Percentiles rank a stretch among this genome's conserved stretches.
Conservation (phyloP, 2,888 invertebrate species). For the Tipula vernalis region DNA sequence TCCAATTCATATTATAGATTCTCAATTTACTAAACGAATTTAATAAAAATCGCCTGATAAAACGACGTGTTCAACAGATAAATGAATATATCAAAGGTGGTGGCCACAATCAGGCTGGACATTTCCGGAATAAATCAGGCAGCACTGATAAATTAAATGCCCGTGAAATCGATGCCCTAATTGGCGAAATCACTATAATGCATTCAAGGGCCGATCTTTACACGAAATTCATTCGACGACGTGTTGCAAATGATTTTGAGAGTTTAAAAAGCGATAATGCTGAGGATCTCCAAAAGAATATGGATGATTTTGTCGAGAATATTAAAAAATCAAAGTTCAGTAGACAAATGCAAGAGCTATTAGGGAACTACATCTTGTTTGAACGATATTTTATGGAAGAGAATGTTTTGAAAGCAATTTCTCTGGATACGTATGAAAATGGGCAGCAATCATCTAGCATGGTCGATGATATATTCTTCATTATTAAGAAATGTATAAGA, state of each 20-base stretch:
- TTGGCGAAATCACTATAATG: constrained; percentile 84
- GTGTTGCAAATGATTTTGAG: constrained; percentile 56
- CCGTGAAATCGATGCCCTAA: constrained; percentile 71
- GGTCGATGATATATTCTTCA: constrained; percentile 96
- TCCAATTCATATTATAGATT: constrained; percentile 18
- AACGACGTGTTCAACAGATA: constrained; percentile 48
- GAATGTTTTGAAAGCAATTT: constrained; percentile 82
- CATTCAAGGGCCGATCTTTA: constrained; percentile 86
- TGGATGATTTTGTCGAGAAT: constrained; percentile 47
- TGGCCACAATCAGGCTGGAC: constrained; percentile 23
- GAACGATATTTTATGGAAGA: constrained; percentile 95
- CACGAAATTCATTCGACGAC: constrained; percentile 69
- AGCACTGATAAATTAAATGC: constrained; percentile 54
- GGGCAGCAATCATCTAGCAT: constrained; percentile 75
- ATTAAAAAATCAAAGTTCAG: constrained; percentile 60
- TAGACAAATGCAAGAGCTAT: constrained; percentile 65
- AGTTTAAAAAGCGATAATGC: constrained; percentile 41
- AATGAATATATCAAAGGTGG: constrained; percentile 41
- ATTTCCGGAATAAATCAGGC: constrained; percentile 32
- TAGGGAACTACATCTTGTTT: constrained; percentile 79
- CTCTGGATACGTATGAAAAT: constrained; percentile 60
- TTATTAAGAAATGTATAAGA: constrained; percentile 89
- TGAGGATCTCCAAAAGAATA: constrained; percentile 34
- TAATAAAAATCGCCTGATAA: constrained; percentile 50
- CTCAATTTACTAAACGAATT: constrained; percentile 54